Evolutionary conservation across 2,888 invertebrate species (phyloP).

Genomic region (Chymomyza amoena): DNA sequence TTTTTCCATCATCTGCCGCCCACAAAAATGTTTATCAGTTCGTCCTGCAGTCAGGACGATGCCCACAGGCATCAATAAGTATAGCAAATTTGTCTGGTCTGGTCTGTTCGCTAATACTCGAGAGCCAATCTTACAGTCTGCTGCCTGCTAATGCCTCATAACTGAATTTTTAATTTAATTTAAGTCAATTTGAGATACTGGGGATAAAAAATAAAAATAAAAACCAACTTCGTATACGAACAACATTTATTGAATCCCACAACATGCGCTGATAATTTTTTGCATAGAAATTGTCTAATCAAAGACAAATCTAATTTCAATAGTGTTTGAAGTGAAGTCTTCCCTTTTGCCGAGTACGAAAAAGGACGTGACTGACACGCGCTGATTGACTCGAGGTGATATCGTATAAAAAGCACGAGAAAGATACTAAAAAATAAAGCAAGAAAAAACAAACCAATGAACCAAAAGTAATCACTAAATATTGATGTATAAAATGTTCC

Average conservation of each 20-base stretch:
- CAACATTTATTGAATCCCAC: constrained; percentile 10
- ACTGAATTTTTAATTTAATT: constrained; percentile 66
- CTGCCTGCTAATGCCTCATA: constrained; percentile 41
- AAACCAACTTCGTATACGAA: constrained; percentile 57
- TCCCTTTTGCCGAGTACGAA: not conserved
- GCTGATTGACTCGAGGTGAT: constrained; percentile 22
- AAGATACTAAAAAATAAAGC: not conserved
- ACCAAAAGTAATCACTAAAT: not conserved
- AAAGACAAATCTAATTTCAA: constrained; percentile 58
- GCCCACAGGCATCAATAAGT: not conserved
- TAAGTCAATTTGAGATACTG: constrained; percentile 2
- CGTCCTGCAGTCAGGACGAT: not conserved
- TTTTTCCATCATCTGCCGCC: not conserved
- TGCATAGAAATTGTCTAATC: constrained; percentile 64
- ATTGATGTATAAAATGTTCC: not conserved
- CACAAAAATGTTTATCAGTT: not conserved
- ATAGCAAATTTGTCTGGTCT: not conserved
- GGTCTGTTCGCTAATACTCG: constrained; percentile 7
- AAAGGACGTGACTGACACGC: constrained; percentile 25
- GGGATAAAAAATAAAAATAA: not conserved
- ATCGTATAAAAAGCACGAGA: constrained; percentile 17
- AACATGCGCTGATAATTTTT: constrained; percentile 22
- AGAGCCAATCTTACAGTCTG: constrained; percentile 43
- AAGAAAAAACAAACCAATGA: not conserved
- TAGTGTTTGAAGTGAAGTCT: constrained; percentile 55